Evolutionary conservation across 2,888 invertebrate species (phyloP).

Genomic region (Agrilus mali): DNA sequence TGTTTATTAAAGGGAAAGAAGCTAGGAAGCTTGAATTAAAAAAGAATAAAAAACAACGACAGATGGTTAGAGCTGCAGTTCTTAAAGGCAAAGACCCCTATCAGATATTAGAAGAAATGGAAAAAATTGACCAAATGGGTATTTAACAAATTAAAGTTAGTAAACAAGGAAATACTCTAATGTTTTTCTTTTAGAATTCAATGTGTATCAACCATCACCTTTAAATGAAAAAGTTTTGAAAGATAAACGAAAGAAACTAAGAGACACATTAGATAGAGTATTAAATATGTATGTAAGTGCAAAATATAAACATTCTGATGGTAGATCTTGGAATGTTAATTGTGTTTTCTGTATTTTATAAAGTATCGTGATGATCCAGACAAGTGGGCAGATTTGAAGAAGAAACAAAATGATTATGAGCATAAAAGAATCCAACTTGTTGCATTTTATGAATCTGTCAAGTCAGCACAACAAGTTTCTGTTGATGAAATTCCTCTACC

Average conservation of each 20-base stretch:
- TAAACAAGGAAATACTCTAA: neutral
- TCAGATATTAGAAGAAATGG: constrained; percentile 89
- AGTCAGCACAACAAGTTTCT: constrained; percentile 88
- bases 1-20: constrained; percentile 68
- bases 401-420: constrained; percentile 87
- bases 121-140: constrained; percentile 99
- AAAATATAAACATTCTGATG: neutral
- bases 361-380: constrained; percentile 94
- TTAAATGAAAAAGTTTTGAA: constrained; percentile 93
- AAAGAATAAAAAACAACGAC: constrained; percentile 95
- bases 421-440: constrained; percentile 75
- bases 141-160: constrained; percentile 17
- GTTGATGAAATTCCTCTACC: constrained; percentile 93
- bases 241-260: constrained; percentile 89
- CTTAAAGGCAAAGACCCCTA: constrained; percentile 96
- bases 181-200: constrained; percentile 59
- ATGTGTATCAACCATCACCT: constrained; percentile 87
- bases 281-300: constrained; percentile 88
- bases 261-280: constrained; percentile 89
- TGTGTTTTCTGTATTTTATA: constrained; percentile 13
- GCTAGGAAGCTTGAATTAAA: constrained; percentile 94
- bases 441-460: constrained; percentile 88
- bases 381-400: constrained; percentile 82
- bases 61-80: constrained; percentile 91
- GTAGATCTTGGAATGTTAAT: constrained; percentile 4